phyloP scores from a whole-genome alignment of 2,797 vertebrate species.

The Danio aesculapii region DNA sequence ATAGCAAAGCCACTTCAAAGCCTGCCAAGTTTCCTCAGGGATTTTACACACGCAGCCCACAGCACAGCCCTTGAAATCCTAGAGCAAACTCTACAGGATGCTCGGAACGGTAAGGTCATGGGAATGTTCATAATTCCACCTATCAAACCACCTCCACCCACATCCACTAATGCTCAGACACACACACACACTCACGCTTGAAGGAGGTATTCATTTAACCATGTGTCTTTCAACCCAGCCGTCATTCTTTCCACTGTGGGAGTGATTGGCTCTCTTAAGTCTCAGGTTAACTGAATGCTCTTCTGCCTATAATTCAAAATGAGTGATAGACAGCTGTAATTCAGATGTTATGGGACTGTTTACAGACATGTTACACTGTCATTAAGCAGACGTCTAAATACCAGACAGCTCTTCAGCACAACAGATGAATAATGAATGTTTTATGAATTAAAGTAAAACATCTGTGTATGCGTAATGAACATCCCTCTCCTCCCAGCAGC shows the following conservation, averaged over 20 bases:
- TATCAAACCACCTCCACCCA: constrained; percentile 26
- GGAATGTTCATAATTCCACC: constrained; percentile 50
- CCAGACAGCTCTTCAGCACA: constrained; percentile 24
- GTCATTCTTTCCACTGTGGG: constrained; percentile 80
- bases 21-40: constrained; percentile 46
- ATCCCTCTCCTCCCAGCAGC: constrained; percentile 15
- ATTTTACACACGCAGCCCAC: constrained; percentile 51
- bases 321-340: constrained; percentile 41
- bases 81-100: constrained; percentile 49
- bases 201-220: constrained; percentile 69
- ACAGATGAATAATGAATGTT: constrained; percentile 41
- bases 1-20: constrained; percentile 44
- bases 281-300: constrained; percentile 72
- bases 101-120: constrained; percentile 48
- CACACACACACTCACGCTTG: constrained; percentile 14
- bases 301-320: constrained; percentile 60
- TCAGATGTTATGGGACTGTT: constrained; percentile 36
- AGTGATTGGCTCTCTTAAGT: constrained; percentile 71
- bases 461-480: constrained; percentile 23
- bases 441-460: constrained; percentile 39
- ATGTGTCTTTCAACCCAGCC: constrained; percentile 73
- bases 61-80: constrained; percentile 53
- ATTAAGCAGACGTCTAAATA: constrained; percentile 28
- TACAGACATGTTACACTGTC: constrained; percentile 37
- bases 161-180: constrained; percentile 9